Percentiles rank a stretch among this genome's conserved stretches.
Evolutionary conservation across 1,140 invertebrate species (phyloP).

Genomic region (Steinernema feltiae): DNA sequence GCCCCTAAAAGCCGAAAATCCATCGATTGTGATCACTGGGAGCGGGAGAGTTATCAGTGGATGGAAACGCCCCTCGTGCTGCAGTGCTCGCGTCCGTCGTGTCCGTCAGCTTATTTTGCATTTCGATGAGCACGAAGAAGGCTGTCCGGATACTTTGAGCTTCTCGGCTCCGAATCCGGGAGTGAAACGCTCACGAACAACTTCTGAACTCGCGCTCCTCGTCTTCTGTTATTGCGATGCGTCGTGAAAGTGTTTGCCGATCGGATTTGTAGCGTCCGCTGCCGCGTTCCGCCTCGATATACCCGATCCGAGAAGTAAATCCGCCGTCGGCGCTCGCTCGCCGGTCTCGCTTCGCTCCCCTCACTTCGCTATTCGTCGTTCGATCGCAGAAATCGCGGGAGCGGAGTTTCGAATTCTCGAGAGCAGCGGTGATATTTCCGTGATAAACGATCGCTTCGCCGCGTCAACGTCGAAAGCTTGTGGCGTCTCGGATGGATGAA

Average conservation of each 20-base stretch:
- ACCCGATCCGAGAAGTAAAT: not conserved
- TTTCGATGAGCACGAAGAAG: conserved; percentile 11
- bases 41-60: conserved; percentile 9
- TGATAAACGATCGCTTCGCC: not conserved
- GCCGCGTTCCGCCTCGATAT: not conserved
- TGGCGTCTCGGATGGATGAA: not conserved
- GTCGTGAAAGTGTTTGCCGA: not conserved
- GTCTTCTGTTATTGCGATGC: not conserved
- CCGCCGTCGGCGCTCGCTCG: not conserved
- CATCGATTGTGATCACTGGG: conserved; percentile 9
- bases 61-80: conserved; percentile 8
- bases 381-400: not conserved
- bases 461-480: not conserved
- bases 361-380: not conserved
- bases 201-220: too few species aligned
- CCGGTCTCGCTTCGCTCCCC: not conserved
- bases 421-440: not conserved
- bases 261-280: not conserved
- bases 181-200: too few species aligned
- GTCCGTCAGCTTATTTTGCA: conserved; percentile 10
- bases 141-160: not conserved
- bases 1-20: conserved; percentile 5
- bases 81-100: not conserved
- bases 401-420: too few species aligned
- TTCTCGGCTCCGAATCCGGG: too few species aligned